These are phyloP conservation scores for Pelodytes ibericus DNA, from an alignment of 2,797 vertebrate genomes.

Conservation along the genomic window DNA sequence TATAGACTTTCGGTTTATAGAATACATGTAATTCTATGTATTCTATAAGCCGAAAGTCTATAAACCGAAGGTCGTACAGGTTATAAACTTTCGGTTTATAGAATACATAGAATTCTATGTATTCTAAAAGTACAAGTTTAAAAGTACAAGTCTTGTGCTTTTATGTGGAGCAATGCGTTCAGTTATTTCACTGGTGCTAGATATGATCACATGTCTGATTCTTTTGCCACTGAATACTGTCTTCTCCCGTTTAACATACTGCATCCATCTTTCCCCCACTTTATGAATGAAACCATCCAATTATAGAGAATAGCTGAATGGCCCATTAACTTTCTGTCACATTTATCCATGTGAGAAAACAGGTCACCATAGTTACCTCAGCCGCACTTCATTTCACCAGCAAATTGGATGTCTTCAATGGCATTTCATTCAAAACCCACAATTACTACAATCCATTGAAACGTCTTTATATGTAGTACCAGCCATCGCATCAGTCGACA, in stretches of 20 bases:
- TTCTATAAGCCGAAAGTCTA: no score
- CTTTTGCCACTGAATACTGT: background rate
- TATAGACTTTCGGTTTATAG: no score
- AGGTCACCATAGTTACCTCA: background rate
- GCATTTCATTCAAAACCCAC: background rate
- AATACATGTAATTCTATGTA: no score
- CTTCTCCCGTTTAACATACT: background rate
- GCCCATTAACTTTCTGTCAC: conserved; percentile 24
- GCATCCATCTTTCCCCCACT: conserved; percentile 20
- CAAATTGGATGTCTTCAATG: background rate
- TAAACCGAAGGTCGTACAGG: no score
- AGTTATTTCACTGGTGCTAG: no score
- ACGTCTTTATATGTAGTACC: background rate
- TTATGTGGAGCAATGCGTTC: no score
- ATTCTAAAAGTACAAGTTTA: no score
- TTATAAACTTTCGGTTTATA: no score
- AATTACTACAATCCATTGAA: background rate
- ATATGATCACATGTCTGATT: background rate
- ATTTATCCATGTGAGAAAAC: background rate
- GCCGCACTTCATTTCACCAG: background rate
- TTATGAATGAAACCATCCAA: conserved; percentile 12
- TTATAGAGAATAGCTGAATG: background rate
- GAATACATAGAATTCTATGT: no score
- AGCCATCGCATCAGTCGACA: background rate
- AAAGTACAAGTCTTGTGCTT: no score